Conservation (phyloP, 2,888 invertebrate genomes). For the Leptinotarsa juncta region DNA sequence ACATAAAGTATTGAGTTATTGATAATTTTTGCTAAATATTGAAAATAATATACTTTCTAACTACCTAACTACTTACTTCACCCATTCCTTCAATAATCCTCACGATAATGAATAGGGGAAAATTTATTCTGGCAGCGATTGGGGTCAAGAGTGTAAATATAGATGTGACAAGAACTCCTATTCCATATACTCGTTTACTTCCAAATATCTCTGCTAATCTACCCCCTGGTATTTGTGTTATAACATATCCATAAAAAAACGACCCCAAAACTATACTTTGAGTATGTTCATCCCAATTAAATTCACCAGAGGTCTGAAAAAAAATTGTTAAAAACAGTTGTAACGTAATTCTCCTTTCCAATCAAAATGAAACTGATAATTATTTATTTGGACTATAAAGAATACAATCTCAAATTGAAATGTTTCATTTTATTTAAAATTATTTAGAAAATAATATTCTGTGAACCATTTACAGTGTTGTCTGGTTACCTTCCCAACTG, state of each 20-base stretch:
- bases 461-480: too few species aligned
- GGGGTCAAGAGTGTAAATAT: slow-evolving; percentile 87
- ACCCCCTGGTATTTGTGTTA: slow-evolving; percentile 87
- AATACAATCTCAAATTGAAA: too few species aligned
- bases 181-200: slow-evolving; percentile 87
- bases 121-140: slow-evolving; percentile 77
- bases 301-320: slow-evolving; percentile 75
- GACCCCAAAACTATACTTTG: slow-evolving; percentile 85
- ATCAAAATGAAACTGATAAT: not conserved
- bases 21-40: too few species aligned
- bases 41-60: too few species aligned
- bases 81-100: slow-evolving; percentile 86
- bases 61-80: slow-evolving; percentile 70
- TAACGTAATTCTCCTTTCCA: not conserved
- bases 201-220: slow-evolving; percentile 87
- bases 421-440: too few species aligned
- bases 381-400: too few species aligned
- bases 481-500: too few species aligned
- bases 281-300: slow-evolving; percentile 81
- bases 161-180: slow-evolving; percentile 84
- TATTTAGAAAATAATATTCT: too few species aligned
- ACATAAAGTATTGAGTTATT: too few species aligned
- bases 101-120: slow-evolving; percentile 78
- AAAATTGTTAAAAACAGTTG: slow-evolving; percentile 30
- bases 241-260: slow-evolving; percentile 86